phyloP scores from a whole-genome alignment of 37 sponge, comb jelly and placozoan genomes.

The Spongia lamella region DNA sequence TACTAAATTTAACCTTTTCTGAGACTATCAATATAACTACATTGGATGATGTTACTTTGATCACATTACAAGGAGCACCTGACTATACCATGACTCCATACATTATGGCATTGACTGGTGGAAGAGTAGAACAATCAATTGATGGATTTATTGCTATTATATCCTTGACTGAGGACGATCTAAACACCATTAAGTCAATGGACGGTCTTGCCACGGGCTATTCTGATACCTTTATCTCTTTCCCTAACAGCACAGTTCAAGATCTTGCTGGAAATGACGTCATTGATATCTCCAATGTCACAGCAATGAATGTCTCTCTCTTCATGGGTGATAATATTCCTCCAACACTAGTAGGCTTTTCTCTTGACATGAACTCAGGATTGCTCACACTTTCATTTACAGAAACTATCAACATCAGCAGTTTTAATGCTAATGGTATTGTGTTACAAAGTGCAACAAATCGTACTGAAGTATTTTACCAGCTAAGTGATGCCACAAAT shows the following conservation, averaged over 20 bases:
- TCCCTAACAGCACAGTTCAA: constrained; percentile 7
- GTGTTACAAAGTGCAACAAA: constrained; percentile 56
- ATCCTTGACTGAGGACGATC: constrained; percentile 19
- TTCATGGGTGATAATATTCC: constrained; percentile 40
- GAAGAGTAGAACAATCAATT: background rate
- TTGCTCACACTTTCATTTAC: constrained; percentile 60
- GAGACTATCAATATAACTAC: constrained; percentile 72
- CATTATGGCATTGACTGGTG: background rate
- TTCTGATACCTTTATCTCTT: constrained; percentile 33
- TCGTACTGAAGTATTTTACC: background rate
- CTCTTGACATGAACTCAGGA: constrained; percentile 61
- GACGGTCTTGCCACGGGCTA: constrained; percentile 20
- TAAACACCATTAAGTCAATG: constrained; percentile 45
- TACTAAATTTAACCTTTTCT: constrained; percentile 78
- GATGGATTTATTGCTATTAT: constrained; percentile 6
- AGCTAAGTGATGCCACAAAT: constrained; percentile 49
- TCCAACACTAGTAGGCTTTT: constrained; percentile 37
- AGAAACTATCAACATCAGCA: constrained; percentile 56
- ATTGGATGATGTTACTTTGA: constrained; percentile 38
- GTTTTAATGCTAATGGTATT: constrained; percentile 50
- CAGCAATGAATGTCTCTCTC: constrained; percentile 23
- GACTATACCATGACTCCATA: constrained; percentile 2
- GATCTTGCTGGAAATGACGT: constrained; percentile 33
- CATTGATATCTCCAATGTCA: background rate
- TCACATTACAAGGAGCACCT: background rate